Percentiles rank a stretch among this genome's conserved stretches.
These are phyloP conservation scores for Axea sp. DNA, from an alignment of 2,888 invertebrate species.

Conservation along the genomic window DNA sequence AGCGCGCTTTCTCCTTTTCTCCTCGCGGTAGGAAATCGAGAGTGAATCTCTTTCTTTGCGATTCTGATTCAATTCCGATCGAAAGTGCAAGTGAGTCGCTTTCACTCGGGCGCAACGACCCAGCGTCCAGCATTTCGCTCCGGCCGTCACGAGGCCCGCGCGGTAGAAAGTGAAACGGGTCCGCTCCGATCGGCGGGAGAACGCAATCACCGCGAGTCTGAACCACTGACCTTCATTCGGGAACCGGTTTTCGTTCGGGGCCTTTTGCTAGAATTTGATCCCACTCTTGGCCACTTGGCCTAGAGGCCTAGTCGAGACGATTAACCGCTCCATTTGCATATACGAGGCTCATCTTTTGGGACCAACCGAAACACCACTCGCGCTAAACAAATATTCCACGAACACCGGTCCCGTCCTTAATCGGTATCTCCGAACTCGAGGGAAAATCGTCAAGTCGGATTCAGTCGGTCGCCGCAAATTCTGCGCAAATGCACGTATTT, in stretches of 20 bases:
- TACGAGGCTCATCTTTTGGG: constrained; percentile 12
- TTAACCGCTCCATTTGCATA: constrained; percentile 56
- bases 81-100: constrained; percentile 66
- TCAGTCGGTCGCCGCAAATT: no score
- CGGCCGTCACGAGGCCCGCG: constrained; percentile 40
- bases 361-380: constrained; percentile 18
- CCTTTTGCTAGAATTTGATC: constrained; percentile 68
- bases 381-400: constrained; percentile 22
- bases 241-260: constrained; percentile 76
- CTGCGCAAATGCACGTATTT: no score
- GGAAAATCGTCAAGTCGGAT: no score
- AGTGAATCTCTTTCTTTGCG: constrained; percentile 58
- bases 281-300: constrained; percentile 62
- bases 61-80: constrained; percentile 44
- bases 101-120: constrained; percentile 58
- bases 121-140: constrained; percentile 30
- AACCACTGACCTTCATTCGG: constrained; percentile 78
- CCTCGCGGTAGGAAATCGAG: constrained; percentile 61
- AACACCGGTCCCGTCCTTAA: constrained; percentile 20
- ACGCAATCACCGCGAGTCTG: constrained; percentile 35
- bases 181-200: constrained; percentile 61
- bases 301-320: constrained; percentile 65
- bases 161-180: constrained; percentile 67
- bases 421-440: no score
- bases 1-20: constrained; percentile 67